These are phyloP conservation scores for Rafetus swinhoei DNA, from an alignment of 2,113 vertebrate genomes.

Conservation along the genomic window DNA sequence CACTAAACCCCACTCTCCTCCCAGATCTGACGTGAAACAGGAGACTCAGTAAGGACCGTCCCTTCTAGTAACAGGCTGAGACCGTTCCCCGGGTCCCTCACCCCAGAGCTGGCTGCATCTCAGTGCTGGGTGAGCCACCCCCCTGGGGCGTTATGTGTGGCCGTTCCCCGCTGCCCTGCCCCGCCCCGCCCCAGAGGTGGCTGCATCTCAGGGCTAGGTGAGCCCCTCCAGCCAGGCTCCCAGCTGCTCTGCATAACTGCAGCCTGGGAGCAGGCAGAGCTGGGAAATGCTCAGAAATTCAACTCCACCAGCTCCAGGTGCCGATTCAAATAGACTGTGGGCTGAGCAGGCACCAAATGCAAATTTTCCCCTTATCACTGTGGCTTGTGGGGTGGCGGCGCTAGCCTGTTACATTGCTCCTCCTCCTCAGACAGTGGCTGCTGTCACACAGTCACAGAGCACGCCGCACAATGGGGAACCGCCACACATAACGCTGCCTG, in stretches of 20 bases:
- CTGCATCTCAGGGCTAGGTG: background rate
- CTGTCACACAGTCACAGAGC: background rate
- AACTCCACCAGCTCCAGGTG: background rate
- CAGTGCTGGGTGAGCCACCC: too few relatives aligned
- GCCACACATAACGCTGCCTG: background rate
- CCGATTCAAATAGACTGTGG: too few relatives aligned
- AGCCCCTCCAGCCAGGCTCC: background rate
- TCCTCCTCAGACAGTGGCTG: background rate
- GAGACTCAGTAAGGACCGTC: background rate
- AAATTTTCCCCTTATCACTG: background rate
- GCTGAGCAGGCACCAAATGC: background rate
- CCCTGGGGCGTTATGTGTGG: background rate
- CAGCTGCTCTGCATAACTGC: background rate
- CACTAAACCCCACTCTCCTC: background rate
- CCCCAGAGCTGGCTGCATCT: background rate
- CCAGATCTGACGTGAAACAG: background rate
- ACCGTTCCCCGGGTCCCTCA: background rate
- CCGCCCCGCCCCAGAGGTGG: background rate
- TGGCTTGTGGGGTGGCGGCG: background rate
- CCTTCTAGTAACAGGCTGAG: background rate
- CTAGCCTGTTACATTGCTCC: background rate
- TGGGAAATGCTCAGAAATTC: background rate
- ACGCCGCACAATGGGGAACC: background rate
- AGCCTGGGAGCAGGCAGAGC: background rate
- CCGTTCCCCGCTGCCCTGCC: background rate